phyloP scores from a whole-genome alignment of 2,113 vertebrate species.

The Chamaea fasciata region DNA sequence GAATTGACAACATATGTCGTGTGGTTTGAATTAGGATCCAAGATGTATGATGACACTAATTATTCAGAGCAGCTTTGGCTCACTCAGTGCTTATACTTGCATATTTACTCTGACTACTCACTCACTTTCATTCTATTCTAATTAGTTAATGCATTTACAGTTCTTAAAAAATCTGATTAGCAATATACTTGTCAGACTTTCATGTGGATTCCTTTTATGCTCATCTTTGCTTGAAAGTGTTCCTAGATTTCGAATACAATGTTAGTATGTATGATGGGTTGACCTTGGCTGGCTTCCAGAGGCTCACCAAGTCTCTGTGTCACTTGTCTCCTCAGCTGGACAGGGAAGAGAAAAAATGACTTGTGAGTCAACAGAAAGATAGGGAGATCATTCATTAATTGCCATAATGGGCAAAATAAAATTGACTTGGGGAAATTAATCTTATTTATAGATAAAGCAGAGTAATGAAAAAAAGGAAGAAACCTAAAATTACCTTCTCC shows the following conservation, averaged over 20 bases:
- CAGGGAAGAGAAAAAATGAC: neutral
- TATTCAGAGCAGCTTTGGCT: neutral
- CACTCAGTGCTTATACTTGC: neutral
- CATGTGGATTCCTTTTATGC: neutral
- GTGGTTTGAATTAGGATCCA: neutral
- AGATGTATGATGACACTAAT: neutral
- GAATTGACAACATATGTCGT: neutral
- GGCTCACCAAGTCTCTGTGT: fast-evolving
- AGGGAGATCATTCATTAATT: neutral
- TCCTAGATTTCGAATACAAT: neutral
- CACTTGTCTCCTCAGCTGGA: neutral
- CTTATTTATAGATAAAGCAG: neutral
- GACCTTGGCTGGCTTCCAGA: neutral
- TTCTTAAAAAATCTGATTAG: neutral
- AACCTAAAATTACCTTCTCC: neutral
- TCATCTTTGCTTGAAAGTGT: neutral
- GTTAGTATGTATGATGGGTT: neutral
- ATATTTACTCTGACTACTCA: neutral
- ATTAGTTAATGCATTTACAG: neutral
- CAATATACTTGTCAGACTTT: neutral
- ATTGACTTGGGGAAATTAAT: neutral
- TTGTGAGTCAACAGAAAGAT: neutral
- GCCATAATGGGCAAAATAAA: neutral
- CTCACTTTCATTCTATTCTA: neutral
- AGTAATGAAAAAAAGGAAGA: neutral